These are phyloP conservation scores for Acronicta alni DNA, from an alignment of 2,888 invertebrate genomes.

Conservation along the genomic window DNA sequence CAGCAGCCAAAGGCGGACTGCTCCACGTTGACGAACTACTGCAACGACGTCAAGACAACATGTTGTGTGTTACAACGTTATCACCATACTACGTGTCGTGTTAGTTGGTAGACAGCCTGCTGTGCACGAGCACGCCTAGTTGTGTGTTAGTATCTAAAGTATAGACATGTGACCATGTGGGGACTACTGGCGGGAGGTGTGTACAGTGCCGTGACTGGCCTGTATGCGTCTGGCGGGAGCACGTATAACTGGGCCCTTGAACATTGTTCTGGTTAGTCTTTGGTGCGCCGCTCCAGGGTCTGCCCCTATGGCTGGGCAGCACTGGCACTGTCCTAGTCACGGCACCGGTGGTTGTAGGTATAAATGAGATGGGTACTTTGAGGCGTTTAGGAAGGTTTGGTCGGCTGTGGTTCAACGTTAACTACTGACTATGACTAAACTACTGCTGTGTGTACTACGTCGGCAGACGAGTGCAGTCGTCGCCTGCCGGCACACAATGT, in stretches of 20 bases:
- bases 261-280: too few relatives aligned
- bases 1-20: background rate
- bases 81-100: conserved; percentile 15
- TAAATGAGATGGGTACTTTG: background rate
- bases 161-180: background rate
- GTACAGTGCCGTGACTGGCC: too few relatives aligned
- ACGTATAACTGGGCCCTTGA: too few relatives aligned
- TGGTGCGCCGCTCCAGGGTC: too few relatives aligned
- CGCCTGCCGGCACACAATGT: background rate
- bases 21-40: conserved; percentile 16
- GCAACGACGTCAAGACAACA: conserved; percentile 8
- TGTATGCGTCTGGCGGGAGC: too few relatives aligned
- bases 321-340: too few relatives aligned
- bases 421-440: conserved; percentile 35
- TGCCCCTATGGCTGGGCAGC: too few relatives aligned
- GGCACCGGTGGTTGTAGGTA: too few relatives aligned
- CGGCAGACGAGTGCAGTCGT: background rate
- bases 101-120: conserved; percentile 12
- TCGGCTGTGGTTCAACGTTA: conserved; percentile 6
- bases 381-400: background rate
- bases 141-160: conserved; percentile 6
- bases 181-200: background rate
- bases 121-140: conserved; percentile 24
- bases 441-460: too few relatives aligned
- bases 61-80: background rate